Base-by-base conservation (phyloP, 2,113 vertebrate species). In the Callaeas wilsoni region DNA sequence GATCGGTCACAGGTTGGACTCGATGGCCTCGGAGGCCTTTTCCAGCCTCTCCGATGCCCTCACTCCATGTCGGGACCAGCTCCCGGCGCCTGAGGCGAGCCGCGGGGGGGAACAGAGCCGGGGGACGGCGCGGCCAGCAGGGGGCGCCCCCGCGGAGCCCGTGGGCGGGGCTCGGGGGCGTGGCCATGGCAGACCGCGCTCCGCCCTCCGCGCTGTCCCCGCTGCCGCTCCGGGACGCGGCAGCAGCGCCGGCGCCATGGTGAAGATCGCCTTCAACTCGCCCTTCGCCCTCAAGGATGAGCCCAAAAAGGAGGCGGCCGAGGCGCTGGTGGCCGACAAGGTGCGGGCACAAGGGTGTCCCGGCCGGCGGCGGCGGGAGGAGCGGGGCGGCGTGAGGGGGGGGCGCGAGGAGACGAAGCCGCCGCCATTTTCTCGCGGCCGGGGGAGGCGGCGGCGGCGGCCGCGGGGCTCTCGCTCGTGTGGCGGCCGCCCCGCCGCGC, bases 211-310 rank as follows among this genome's bases (percentile, higher is more conserved):
- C 81, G 56, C 68, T 53, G 68, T 84, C 33, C 56, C 68, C 57
- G 6, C 81, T 44, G 81, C 81, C 68, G 80, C 80, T 83, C 57
- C 80, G 80, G 80, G 65, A 83, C 68, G 56, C 81, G 81, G 81
- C 81, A 71, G 39, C 21, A 84, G 33, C 7, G 47, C 57, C 35
- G 81, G 47, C 68, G 68, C 76, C 56, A 99, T 99, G 99, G 99
- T 99, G 97, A 99, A 99, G 93, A 99, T 99, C 30, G 98, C 98
- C 0, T 99, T 99, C 69, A 98, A 98, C 93, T 98, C 98, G 30
- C 98, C 98, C 47, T 97, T 99, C 95, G 98, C 98, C 70, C 98
- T 98, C 73, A 99, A 99, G 93, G 98, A 98, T 84, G 96, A 89
- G 96, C 97, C 67, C 95, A 98, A 97, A 98, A 96, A 96, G 84